These are phyloP conservation scores for Pangasius mekongensis DNA, from an alignment of 2,797 vertebrate genomes.

Conservation along the genomic window DNA sequence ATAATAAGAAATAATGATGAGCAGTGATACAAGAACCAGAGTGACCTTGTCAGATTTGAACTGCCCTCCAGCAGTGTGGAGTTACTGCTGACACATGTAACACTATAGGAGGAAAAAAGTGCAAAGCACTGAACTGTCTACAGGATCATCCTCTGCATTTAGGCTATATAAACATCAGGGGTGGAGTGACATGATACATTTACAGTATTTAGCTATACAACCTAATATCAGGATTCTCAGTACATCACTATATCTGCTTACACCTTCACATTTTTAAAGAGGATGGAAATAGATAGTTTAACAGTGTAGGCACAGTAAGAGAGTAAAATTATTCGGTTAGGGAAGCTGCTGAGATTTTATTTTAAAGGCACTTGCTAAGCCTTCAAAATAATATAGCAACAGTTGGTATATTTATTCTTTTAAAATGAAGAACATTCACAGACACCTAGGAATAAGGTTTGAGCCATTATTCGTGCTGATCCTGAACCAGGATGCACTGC, in stretches of 20 bases:
- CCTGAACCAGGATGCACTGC: background rate
- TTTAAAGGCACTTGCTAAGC: background rate
- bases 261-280: background rate
- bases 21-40: constrained; percentile 7
- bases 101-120: constrained; percentile 20
- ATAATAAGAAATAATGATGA: constrained; percentile 2
- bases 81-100: constrained; percentile 44
- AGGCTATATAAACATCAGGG: background rate
- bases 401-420: background rate
- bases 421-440: background rate
- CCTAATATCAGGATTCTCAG: background rate
- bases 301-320: background rate
- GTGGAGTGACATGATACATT: background rate
- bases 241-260: background rate
- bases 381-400: background rate
- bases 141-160: background rate
- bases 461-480: background rate
- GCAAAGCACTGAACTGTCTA: constrained; percentile 4
- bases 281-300: background rate
- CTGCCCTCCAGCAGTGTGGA: constrained; percentile 16
- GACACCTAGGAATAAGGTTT: background rate
- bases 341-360: background rate
- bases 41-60: constrained; percentile 52
- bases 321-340: background rate
- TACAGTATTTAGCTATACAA: constrained; percentile 8